phyloP scores from a whole-genome alignment of 2,888 invertebrate genomes.

The Carpatolechia fugitivella region DNA sequence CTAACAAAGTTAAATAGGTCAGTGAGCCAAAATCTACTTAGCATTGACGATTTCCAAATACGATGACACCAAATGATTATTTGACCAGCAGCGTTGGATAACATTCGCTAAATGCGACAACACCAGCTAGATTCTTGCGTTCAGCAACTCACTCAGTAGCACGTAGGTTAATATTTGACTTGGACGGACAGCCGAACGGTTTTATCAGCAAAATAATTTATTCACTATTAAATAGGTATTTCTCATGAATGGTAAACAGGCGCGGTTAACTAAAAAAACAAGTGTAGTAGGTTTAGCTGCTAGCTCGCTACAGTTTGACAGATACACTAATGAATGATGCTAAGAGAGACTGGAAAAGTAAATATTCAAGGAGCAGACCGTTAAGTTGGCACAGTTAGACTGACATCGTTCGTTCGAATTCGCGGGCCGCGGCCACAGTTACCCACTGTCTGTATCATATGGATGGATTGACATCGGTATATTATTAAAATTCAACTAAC shows the following conservation, averaged over 20 bases:
- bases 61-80: neutral
- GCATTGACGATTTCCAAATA: conserved; percentile 2
- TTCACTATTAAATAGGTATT: no score
- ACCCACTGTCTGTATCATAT: no score
- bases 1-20: neutral
- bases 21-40: neutral
- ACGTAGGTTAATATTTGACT: no score
- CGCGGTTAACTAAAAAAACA: no score
- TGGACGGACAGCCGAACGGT: no score
- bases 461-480: no score
- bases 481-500: no score
- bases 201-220: no score
- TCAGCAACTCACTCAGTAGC: no score
- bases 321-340: neutral
- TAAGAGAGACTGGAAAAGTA: conserved; percentile 42
- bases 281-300: neutral
- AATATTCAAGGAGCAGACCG: conserved; percentile 55
- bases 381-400: conserved; percentile 62
- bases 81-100: neutral
- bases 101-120: neutral
- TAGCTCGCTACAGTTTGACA: neutral
- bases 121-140: neutral
- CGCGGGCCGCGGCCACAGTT: conserved; percentile 24
- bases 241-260: no score
- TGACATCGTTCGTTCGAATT: conserved; percentile 51